phyloP scores from a whole-genome alignment of 2,797 vertebrate species.

The Acipenser ruthenus region DNA sequence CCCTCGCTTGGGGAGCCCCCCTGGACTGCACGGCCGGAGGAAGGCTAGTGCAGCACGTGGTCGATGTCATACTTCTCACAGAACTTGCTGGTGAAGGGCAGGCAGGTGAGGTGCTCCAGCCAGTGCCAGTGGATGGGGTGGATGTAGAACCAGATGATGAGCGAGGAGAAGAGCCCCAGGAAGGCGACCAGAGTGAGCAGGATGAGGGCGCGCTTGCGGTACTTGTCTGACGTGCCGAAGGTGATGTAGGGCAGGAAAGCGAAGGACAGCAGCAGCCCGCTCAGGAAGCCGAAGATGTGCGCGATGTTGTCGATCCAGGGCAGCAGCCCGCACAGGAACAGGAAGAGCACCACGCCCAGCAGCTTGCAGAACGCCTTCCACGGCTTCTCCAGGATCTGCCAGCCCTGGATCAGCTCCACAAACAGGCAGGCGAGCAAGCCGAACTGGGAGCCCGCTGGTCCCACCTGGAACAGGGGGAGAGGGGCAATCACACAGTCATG shows the following conservation, averaged over 20 bases:
- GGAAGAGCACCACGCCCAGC: conserved; percentile 73
- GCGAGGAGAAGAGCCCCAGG: conserved; percentile 72
- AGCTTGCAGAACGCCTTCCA: conserved; percentile 91
- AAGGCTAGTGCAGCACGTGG: conserved; percentile 67
- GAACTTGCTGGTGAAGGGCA: conserved; percentile 90
- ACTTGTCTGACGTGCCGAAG: conserved; percentile 82
- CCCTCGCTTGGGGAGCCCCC: no score
- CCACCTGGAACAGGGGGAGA: conserved; percentile 61
- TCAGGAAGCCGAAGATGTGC: conserved; percentile 93
- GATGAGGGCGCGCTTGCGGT: conserved; percentile 80
- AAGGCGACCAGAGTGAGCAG: conserved; percentile 73
- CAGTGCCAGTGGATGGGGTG: conserved; percentile 88
- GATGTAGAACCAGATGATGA: conserved; percentile 88
- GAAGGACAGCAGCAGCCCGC: conserved; percentile 86
- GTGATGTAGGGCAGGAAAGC: conserved; percentile 90
- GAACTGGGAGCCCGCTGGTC: conserved; percentile 90
- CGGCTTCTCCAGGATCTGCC: conserved; percentile 86
- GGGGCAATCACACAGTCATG: no score
- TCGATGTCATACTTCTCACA: conserved; percentile 91
- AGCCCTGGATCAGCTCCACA: conserved; percentile 91
- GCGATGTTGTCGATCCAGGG: conserved; percentile 98
- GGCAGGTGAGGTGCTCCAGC: conserved; percentile 90
- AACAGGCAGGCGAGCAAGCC: conserved; percentile 92
- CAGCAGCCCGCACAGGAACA: conserved; percentile 84
- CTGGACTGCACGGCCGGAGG: no score